Evolutionary conservation across 2,888 invertebrate species (phyloP).

Genomic region (Dugesia japonica): DNA sequence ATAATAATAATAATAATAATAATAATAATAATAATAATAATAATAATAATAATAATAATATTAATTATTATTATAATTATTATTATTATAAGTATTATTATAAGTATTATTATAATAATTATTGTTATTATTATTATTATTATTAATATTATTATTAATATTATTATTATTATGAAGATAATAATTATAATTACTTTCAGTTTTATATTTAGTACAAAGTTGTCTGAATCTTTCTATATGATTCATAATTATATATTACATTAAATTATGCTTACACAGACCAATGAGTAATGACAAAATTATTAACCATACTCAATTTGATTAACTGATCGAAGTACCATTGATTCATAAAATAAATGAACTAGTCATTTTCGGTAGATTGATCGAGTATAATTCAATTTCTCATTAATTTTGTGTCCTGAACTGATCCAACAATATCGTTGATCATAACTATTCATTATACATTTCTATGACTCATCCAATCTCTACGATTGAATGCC

Average conservation of each 20-base stretch:
- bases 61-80: no score
- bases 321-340: not conserved
- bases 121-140: no score
- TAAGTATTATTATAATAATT: no score
- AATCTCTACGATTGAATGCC: not conserved
- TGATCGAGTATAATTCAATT: constrained; percentile 20
- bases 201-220: no score
- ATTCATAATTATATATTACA: not conserved
- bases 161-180: no score
- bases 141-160: no score
- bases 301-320: constrained; percentile 6
- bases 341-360: not conserved
- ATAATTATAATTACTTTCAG: no score
- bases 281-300: not conserved
- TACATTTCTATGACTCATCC: not conserved
- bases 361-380: not conserved
- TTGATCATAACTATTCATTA: not conserved
- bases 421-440: not conserved
- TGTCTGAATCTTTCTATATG: no score
- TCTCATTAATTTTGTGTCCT: constrained; percentile 4
- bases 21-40: no score
- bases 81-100: no score
- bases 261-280: not conserved
- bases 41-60: no score
- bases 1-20: no score